These are phyloP conservation scores for Scomber colias DNA, from an alignment of 2,113 vertebrate species.

Conservation along the genomic window DNA sequence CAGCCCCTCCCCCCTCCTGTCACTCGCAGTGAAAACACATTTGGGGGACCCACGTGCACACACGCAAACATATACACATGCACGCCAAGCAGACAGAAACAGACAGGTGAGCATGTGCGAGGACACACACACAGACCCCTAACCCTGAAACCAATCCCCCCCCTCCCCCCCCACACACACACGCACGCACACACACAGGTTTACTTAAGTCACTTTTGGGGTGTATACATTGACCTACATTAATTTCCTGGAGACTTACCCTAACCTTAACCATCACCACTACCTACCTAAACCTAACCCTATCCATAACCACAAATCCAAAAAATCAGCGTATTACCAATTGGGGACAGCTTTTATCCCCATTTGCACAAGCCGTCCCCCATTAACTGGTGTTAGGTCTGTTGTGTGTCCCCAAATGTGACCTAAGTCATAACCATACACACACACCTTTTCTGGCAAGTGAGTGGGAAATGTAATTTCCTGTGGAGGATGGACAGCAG, in stretches of 20 bases:
- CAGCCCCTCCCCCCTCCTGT: constrained; percentile 57
- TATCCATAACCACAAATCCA: no score
- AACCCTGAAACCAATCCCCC: background rate
- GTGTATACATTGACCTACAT: no score
- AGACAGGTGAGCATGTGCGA: constrained; percentile 44
- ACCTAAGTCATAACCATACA: background rate
- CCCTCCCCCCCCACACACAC: constrained; percentile 4
- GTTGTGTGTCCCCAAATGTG: no score
- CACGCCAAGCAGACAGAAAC: constrained; percentile 27
- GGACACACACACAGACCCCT: background rate
- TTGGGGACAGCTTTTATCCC: no score
- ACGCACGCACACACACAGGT: constrained; percentile 23
- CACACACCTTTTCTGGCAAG: constrained; percentile 39
- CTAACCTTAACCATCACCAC: no score
- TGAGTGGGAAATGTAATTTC: constrained; percentile 70
- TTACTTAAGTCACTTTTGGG: background rate
- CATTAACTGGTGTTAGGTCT: no score
- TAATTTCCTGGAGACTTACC: no score
- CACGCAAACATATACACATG: constrained; percentile 9
- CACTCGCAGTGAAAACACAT: constrained; percentile 61
- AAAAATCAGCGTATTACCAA: no score
- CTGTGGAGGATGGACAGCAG: constrained; percentile 53
- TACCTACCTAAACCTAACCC: no score
- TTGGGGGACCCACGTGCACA: constrained; percentile 16
- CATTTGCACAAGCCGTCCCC: no score